A percentile compares a stretch with the other conserved stretches of the same genome.
Conservation (phyloP, 1,140 invertebrate genomes). For the Eueides isabella region DNA sequence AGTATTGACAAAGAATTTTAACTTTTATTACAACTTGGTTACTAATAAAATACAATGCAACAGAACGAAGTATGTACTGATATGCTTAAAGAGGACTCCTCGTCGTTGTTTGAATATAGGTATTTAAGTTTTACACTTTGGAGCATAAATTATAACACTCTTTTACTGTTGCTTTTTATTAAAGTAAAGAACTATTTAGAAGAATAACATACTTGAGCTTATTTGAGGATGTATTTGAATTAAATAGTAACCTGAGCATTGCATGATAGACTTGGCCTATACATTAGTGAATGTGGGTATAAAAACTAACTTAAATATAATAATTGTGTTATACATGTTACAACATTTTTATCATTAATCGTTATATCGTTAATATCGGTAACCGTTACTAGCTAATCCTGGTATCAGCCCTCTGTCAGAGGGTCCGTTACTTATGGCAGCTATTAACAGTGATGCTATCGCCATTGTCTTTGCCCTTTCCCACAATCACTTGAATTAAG, state of each 20-base stretch:
- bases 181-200: too few species aligned
- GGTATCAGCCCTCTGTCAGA: conserved; percentile 49
- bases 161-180: too few species aligned
- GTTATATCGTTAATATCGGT: too few species aligned
- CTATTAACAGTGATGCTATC: conserved; percentile 75
- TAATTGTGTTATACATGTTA: background rate
- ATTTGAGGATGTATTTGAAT: too few species aligned
- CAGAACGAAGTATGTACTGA: conserved; percentile 40
- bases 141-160: conserved; percentile 29
- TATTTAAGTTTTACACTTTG: conserved; percentile 39
- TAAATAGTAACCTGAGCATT: background rate
- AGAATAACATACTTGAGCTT: too few species aligned
- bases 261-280: too few species aligned
- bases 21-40: conserved; percentile 23
- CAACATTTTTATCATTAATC: conserved; percentile 5
- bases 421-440: conserved; percentile 57
- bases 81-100: conserved; percentile 53
- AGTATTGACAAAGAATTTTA: conserved; percentile 25
- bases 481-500: conserved; percentile 66
- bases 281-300: too few species aligned
- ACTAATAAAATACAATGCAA: conserved; percentile 25
- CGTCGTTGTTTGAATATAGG: conserved; percentile 51
- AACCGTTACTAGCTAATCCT: conserved; percentile 58
- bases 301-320: background rate
- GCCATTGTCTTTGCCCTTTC: conserved; percentile 75